Evolutionary conservation across 1,140 invertebrate species (phyloP).

Genomic region (Pomacea maculata): DNA sequence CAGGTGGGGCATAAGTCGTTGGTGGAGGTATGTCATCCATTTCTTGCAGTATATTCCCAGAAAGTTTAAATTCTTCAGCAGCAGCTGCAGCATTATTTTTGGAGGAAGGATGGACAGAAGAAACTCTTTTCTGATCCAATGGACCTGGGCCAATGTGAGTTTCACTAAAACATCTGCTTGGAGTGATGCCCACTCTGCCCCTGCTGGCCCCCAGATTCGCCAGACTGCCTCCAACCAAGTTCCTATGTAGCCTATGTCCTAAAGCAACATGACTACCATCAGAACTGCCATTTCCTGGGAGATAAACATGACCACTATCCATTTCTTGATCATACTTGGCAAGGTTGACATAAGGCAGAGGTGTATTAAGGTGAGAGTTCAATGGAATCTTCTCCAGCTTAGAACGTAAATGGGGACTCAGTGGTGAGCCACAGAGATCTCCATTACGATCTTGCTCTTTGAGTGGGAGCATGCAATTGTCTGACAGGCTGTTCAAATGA

Average conservation of each 20-base stretch:
- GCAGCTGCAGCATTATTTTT: conserved; percentile 1
- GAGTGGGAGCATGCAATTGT: neutral
- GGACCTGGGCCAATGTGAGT: conserved; percentile 12
- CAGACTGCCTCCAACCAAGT: conserved; percentile 15
- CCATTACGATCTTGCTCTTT: neutral
- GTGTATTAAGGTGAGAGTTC: conserved; percentile 49
- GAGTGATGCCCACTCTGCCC: neutral
- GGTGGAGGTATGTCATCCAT: conserved; percentile 9
- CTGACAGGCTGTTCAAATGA: neutral
- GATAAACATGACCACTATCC: conserved; percentile 47
- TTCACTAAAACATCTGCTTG: conserved; percentile 19
- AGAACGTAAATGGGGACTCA: conserved; percentile 51
- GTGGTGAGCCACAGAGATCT: neutral
- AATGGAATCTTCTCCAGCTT: conserved; percentile 53
- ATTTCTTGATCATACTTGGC: conserved; percentile 54
- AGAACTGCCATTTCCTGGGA: conserved; percentile 28
- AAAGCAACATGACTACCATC: conserved; percentile 19
- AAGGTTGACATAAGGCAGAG: conserved; percentile 59
- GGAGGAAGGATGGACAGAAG: conserved; percentile 8
- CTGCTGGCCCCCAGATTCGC: neutral
- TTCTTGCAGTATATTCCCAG: neutral
- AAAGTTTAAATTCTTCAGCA: neutral
- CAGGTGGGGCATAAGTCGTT: conserved; percentile 15
- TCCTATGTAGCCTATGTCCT: neutral
- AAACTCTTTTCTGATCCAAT: neutral